Evolutionary conservation across 1,140 invertebrate genomes (phyloP).

Genomic region (Drosophila arawakana): DNA sequence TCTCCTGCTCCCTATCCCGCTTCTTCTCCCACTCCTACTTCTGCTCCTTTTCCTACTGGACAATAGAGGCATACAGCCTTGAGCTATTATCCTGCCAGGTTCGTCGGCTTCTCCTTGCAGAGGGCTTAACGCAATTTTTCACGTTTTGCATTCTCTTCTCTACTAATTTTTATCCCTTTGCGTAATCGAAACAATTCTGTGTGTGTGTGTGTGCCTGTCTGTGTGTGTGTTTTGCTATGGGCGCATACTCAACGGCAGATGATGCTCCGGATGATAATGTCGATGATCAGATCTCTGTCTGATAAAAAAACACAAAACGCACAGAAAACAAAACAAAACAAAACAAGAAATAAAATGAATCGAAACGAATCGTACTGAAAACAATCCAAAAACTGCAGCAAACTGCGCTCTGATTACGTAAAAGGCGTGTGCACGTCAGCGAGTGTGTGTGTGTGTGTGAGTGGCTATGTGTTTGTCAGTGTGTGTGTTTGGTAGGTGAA

Average conservation of each 20-base stretch:
- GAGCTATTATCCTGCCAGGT: slow-evolving; percentile 72
- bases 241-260: slow-evolving; percentile 24
- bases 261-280: slow-evolving; percentile 29
- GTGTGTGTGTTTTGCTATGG: slow-evolving; percentile 21
- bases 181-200: slow-evolving; percentile 76
- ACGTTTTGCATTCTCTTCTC: slow-evolving; percentile 44
- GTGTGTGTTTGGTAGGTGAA: too few species aligned
- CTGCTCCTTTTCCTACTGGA: slow-evolving; percentile 15
- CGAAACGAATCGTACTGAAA: slow-evolving; percentile 22
- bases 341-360: slow-evolving; percentile 25
- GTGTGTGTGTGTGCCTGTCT: slow-evolving; percentile 19
- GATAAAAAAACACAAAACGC: slow-evolving; percentile 58
- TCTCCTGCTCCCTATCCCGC: background rate
- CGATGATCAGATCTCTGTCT: slow-evolving; percentile 39
- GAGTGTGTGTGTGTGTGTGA: background rate
- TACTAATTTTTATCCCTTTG: slow-evolving; percentile 54
- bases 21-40: background rate
- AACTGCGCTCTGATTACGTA: slow-evolving; percentile 39
- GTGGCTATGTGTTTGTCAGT: too few species aligned
- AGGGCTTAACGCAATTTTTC: slow-evolving; percentile 36
- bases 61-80: slow-evolving; percentile 78
- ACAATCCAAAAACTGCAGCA: slow-evolving; percentile 40
- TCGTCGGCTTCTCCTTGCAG: slow-evolving; percentile 23
- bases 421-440: background rate
- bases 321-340: slow-evolving; percentile 18